Conservation (phyloP, 1,140 invertebrate genomes). For the Eumeta japonica region DNA sequence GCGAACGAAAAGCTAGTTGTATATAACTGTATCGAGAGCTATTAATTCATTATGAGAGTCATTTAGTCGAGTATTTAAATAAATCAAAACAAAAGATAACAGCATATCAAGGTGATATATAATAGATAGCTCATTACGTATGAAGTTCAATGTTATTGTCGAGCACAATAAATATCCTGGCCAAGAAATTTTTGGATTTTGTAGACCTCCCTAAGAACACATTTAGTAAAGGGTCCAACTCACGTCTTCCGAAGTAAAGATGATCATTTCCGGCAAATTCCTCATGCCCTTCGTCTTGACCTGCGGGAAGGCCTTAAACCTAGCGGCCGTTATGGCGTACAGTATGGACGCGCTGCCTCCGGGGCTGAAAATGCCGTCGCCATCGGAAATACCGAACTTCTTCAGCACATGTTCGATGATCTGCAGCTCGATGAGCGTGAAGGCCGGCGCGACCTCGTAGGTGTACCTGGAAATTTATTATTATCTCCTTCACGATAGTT, state of each 20-base stretch:
- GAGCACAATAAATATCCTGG: too few relatives aligned
- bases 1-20: too few relatives aligned
- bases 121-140: too few relatives aligned
- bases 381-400: slow-evolving; percentile 66
- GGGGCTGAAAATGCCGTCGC: slow-evolving; percentile 74
- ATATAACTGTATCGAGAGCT: too few relatives aligned
- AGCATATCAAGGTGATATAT: too few relatives aligned
- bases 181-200: too few relatives aligned
- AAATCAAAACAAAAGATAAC: too few relatives aligned
- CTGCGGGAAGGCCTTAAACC: slow-evolving; percentile 71
- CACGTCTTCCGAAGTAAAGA: slow-evolving; percentile 77
- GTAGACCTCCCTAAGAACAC: too few relatives aligned
- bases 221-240: too few relatives aligned
- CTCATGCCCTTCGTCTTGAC: slow-evolving; percentile 70
- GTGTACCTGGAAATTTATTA: slow-evolving; percentile 62
- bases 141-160: too few relatives aligned
- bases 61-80: not conserved
- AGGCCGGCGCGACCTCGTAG: slow-evolving; percentile 76
- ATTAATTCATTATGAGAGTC: too few relatives aligned
- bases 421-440: slow-evolving; percentile 69
- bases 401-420: slow-evolving; percentile 63
- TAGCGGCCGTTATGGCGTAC: slow-evolving; percentile 74
- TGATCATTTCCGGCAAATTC: slow-evolving; percentile 60
- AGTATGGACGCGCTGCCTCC: slow-evolving; percentile 88
- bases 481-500: slow-evolving; percentile 2